A percentile compares a stretch with the other conserved stretches of the same genome.
Evolutionary conservation across 2,888 invertebrate species (phyloP).

Genomic region (Drosophila macrothrix): DNA sequence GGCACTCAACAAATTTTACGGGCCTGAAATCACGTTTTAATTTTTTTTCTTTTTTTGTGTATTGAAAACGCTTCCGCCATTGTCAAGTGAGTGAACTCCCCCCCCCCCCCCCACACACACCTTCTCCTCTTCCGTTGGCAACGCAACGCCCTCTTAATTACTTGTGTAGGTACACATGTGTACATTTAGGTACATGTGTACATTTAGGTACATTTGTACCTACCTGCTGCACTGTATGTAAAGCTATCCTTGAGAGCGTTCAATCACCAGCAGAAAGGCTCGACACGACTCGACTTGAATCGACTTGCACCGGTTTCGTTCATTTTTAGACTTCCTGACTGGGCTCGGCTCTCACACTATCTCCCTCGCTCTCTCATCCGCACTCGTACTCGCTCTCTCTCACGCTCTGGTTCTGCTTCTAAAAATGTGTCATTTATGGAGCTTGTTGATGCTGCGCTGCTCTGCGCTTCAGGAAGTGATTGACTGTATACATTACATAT

Average conservation of each 20-base stretch:
- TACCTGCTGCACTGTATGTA: conserved; percentile 9
- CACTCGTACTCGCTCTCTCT: neutral
- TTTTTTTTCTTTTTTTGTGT: conserved; percentile 14
- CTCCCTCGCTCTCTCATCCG: too few relatives aligned
- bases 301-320: conserved; percentile 48
- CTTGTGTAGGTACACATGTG: neutral
- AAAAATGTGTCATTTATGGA: conserved; percentile 72
- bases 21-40: conserved; percentile 69
- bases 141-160: conserved; percentile 27
- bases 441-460: conserved; percentile 20
- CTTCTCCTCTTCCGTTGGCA: neutral
- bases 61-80: conserved; percentile 56
- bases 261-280: conserved; percentile 61
- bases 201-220: neutral
- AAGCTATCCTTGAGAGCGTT: conserved; percentile 74
- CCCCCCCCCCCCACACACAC: neutral
- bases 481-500: neutral
- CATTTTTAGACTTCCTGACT: conserved; percentile 68
- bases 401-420: conserved; percentile 22
- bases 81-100: conserved; percentile 60
- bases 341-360: conserved; percentile 36
- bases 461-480: conserved; percentile 32
- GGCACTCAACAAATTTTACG: conserved; percentile 56
- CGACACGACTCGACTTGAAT: neutral
- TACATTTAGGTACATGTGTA: neutral